Conservation (phyloP, 1,140 invertebrate genomes). For the Laodelphax striatellus region DNA sequence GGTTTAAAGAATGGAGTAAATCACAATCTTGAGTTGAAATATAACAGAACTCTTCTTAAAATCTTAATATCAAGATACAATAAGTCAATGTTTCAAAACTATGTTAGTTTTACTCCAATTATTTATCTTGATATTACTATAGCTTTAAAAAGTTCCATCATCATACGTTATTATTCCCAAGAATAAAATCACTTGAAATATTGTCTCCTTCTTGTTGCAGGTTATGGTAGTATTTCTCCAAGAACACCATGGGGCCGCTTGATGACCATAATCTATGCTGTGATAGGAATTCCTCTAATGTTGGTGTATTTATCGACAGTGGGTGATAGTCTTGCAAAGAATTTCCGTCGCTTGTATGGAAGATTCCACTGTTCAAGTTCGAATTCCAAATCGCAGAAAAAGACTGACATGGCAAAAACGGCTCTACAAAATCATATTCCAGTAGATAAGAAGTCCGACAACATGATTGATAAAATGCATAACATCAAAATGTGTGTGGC, state of each 20-base stretch:
- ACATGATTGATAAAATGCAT: slow-evolving; percentile 13
- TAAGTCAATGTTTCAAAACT: too few species aligned
- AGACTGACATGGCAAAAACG: slow-evolving; percentile 10
- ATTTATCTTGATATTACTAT: too few species aligned
- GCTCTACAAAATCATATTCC: slow-evolving; percentile 19
- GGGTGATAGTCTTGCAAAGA: slow-evolving; percentile 52
- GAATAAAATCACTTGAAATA: too few species aligned
- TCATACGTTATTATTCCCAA: too few species aligned
- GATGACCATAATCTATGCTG: slow-evolving; percentile 78
- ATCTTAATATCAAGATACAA: too few species aligned
- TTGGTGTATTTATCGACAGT: slow-evolving; percentile 78
- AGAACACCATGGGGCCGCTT: slow-evolving; percentile 73
- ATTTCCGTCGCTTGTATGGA: slow-evolving; percentile 31
- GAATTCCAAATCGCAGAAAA: slow-evolving; percentile 9
- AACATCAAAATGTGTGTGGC: slow-evolving; percentile 7
- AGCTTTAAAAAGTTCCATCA: too few species aligned
- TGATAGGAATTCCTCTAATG: slow-evolving; percentile 82
- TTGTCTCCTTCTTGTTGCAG: slow-evolving; percentile 40
- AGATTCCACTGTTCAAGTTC: slow-evolving; percentile 11
- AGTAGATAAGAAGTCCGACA: not conserved
- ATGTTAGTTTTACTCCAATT: too few species aligned
- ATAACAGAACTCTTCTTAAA: too few species aligned
- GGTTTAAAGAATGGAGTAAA: too few species aligned
- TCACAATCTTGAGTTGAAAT: too few species aligned
- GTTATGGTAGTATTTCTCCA: slow-evolving; percentile 85